A percentile compares a stretch with the other conserved stretches of the same genome.
phyloP scores from a whole-genome alignment of 2,113 vertebrate species.

The Tachycineta bicolor region DNA sequence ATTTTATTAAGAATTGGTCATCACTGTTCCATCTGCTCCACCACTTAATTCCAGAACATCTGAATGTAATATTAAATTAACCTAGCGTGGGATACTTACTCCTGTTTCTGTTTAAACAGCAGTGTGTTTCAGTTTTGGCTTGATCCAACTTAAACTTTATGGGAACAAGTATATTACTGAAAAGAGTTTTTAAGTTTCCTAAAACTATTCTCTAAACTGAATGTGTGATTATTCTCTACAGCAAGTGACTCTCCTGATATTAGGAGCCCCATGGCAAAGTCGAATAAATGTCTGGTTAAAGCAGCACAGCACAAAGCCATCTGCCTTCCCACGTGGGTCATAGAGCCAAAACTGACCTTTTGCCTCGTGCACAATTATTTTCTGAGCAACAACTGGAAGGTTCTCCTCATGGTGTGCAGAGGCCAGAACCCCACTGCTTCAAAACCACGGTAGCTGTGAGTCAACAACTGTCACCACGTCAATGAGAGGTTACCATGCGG shows the following conservation, averaged over 20 bases:
- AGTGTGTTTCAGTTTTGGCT: constrained; percentile 44
- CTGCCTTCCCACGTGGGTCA: neutral
- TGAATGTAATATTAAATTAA: constrained; percentile 72
- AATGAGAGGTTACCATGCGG: neutral
- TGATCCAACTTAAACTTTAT: constrained; percentile 8
- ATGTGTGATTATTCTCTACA: neutral
- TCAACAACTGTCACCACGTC: constrained; percentile 9
- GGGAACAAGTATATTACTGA: neutral
- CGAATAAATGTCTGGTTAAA: neutral
- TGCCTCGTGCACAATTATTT: neutral
- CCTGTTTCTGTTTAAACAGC: constrained; percentile 54
- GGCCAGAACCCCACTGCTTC: constrained; percentile 15
- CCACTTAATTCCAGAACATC: constrained; percentile 59
- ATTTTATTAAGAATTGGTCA: constrained; percentile 61
- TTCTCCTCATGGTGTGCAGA: neutral
- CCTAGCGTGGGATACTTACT: constrained; percentile 55
- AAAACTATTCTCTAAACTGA: neutral
- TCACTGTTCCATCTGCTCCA: constrained; percentile 54
- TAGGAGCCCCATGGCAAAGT: neutral
- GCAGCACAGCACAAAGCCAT: neutral
- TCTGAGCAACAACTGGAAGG: constrained; percentile 23
- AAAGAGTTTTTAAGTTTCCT: neutral
- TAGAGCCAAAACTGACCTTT: constrained; percentile 10
- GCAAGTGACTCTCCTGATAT: neutral
- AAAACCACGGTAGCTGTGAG: neutral